A percentile compares a stretch with the other conserved stretches of the same genome.
Conservation (phyloP, 23 tunicate genomes). For the Botrylloides violaceus region DNA sequence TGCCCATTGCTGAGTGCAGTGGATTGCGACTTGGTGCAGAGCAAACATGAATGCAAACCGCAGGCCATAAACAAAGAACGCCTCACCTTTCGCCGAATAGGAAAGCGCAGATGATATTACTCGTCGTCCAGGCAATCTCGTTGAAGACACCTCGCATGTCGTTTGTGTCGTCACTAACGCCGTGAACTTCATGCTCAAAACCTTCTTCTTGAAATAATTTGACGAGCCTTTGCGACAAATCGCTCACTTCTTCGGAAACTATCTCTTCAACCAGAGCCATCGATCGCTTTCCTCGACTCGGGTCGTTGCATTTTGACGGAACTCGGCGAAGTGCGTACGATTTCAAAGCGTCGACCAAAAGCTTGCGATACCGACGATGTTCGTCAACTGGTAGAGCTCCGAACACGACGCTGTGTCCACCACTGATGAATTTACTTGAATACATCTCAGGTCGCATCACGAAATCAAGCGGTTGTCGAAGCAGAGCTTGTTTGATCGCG, state of each 20-base stretch:
- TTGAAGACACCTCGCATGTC: slow-evolving; percentile 4
- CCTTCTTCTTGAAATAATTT: background rate
- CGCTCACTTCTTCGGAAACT: slow-evolving; percentile 16
- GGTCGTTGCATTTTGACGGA: background rate
- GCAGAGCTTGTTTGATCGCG: slow-evolving; percentile 38
- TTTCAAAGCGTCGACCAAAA: slow-evolving; percentile 31
- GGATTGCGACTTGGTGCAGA: too few relatives aligned
- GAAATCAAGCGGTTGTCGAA: slow-evolving; percentile 33
- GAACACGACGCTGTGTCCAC: slow-evolving; percentile 46
- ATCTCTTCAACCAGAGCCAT: slow-evolving; percentile 7
- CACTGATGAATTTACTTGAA: background rate
- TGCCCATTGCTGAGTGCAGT: too few relatives aligned
- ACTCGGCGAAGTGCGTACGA: slow-evolving; percentile 31
- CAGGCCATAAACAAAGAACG: too few relatives aligned
- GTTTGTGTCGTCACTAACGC: background rate
- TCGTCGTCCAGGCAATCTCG: slow-evolving; percentile 24
- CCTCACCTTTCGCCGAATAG: slow-evolving; percentile 19
- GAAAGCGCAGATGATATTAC: slow-evolving; percentile 23
- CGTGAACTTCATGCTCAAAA: background rate
- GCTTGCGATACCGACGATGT: slow-evolving; percentile 28
- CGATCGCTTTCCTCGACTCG: background rate
- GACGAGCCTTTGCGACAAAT: slow-evolving; percentile 2
- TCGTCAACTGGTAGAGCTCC: slow-evolving; percentile 16
- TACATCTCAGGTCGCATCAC: slow-evolving; percentile 32
- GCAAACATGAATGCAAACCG: too few relatives aligned